A percentile compares a stretch with the other conserved stretches of the same genome.
phyloP scores from a whole-genome alignment of 2,888 invertebrate genomes.

The Ochropleura plecta region DNA sequence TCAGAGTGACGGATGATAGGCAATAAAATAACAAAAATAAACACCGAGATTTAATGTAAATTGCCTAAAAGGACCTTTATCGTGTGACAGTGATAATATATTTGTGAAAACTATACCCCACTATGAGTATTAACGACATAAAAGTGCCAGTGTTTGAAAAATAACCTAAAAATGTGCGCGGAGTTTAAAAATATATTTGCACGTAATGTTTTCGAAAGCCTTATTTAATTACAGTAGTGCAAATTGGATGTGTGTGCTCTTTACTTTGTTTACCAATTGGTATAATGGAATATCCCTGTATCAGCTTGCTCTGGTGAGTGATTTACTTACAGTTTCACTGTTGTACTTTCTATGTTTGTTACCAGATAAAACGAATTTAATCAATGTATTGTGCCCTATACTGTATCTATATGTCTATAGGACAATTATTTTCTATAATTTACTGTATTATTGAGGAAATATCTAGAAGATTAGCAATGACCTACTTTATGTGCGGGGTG shows the following conservation, averaged over 20 bases:
- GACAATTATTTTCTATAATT: not conserved
- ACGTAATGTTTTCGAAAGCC: not conserved
- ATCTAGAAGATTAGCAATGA: slow-evolving; percentile 20
- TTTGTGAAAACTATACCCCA: not conserved
- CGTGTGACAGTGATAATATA: not conserved
- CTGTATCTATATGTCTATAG: not conserved
- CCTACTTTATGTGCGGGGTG: slow-evolving; percentile 35
- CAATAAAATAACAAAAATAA: slow-evolving; percentile 58
- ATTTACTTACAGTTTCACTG: not conserved
- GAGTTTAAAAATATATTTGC: slow-evolving; percentile 49
- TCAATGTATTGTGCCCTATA: not conserved
- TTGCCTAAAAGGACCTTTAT: not conserved
- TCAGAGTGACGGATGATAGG: slow-evolving; percentile 62
- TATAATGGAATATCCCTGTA: slow-evolving; percentile 8
- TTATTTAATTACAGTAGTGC: not conserved
- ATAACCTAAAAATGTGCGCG: slow-evolving; percentile 61
- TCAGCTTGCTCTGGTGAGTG: slow-evolving; percentile 53
- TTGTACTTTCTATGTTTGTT: not conserved
- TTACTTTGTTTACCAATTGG: not conserved
- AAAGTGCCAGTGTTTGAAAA: slow-evolving; percentile 42
- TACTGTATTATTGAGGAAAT: not conserved
- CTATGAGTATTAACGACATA: not conserved
- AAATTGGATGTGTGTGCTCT: not conserved
- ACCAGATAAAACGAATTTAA: not conserved
- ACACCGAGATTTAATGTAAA: slow-evolving; percentile 29